These are phyloP conservation scores for Aphrophora alni DNA, from an alignment of 2,888 invertebrate species.

Conservation along the genomic window DNA sequence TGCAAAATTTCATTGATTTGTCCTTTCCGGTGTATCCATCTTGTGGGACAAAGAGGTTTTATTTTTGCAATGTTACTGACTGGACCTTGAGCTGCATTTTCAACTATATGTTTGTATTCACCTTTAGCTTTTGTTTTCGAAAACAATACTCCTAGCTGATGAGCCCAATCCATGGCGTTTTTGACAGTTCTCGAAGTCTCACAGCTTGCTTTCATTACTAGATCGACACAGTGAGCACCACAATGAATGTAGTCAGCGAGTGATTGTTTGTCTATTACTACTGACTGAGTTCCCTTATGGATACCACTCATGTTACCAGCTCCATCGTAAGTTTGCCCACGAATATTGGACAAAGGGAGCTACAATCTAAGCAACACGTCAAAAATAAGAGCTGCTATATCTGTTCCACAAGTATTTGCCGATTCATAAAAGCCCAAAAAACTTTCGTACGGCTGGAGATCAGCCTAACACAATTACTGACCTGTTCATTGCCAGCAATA, in stretches of 20 bases:
- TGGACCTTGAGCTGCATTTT: neutral
- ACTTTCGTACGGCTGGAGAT: no score
- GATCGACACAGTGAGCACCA: neutral
- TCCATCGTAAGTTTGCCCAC: neutral
- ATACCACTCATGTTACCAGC: constrained; percentile 4
- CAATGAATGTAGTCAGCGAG: constrained; percentile 9
- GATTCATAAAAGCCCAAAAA: no score
- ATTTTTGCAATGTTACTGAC: constrained; percentile 11
- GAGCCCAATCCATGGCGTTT: neutral
- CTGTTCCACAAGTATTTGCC: no score
- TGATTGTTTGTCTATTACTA: neutral
- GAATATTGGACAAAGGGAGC: no score
- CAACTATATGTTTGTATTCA: neutral
- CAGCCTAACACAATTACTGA: no score
- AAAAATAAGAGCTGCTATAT: no score
- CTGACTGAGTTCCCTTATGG: constrained; percentile 3
- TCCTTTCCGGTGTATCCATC: neutral
- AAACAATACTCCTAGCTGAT: constrained; percentile 9
- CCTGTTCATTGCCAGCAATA: no score
- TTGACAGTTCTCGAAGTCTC: neutral
- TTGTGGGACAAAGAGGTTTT: constrained; percentile 11
- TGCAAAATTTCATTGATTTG: neutral
- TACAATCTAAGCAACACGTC: no score
- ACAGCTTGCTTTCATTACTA: constrained; percentile 17
- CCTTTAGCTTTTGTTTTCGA: neutral